Base-by-base conservation (phyloP, 2,888 invertebrate species). In the Perizoma flavofasciatum region DNA sequence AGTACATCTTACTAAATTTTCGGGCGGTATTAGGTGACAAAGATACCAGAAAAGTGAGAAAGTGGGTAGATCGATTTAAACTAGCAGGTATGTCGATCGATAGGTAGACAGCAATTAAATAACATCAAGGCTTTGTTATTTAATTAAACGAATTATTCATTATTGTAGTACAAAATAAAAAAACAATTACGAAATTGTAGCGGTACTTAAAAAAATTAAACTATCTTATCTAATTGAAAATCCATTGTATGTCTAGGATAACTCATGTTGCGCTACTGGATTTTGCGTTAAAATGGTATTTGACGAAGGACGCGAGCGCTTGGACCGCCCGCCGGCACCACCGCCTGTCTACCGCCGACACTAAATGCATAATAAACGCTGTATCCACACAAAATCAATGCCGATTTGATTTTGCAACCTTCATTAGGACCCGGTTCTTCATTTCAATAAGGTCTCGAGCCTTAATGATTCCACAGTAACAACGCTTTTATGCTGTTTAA, bases 361-460 rank as follows among this genome's bases (percentile, higher is more conserved):
- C 82, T 84, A 85, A 87, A 82, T 81, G 82, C 83, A 81, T 81
- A 86, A 69, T 86, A 86, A 89, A 86, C 82, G 80, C 80, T 79
- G 84, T 83, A 81, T 79, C 79, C 73, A 70, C 80, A 83, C 85
- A 86, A 78, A 89, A 88, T 85, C 89, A 83, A 88, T 84, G 89
- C 78, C 83, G 84, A 87, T 90, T 90, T 89, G 88, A 90, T 89
- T 88, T 86, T 83, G 90, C 88, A 71, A 81, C 86, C 87, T 91
- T 91, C 91, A 90, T 92, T 92, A 92, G 82, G 86, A 83, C 82
- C 89, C 88, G 88, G 88, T 89, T 88, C 80, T 86, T 88, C 88
- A 86, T 88, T 90, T 88, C 88, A 90, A 88, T 89, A 86, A 88
- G 85, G 82, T 79, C 77, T 78, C 78, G 78, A 77, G 74, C 81